Conservation (phyloP, 2,888 invertebrate genomes). For the Ophonus ardosiacus region DNA sequence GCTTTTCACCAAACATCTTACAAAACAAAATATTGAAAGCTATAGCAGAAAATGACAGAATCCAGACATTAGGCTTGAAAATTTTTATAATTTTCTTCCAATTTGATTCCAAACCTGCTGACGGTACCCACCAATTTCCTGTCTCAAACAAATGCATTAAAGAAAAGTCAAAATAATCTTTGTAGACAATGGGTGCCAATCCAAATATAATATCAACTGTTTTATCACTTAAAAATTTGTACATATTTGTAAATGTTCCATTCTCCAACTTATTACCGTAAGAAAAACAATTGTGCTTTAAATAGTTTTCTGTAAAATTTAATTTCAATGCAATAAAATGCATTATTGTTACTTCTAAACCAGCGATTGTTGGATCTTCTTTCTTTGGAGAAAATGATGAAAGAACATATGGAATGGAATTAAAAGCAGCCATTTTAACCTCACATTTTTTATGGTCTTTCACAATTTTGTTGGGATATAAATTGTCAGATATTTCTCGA, state of each 20-base stretch:
- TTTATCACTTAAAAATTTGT: too few species aligned
- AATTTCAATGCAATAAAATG: too few species aligned
- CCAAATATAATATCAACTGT: too few species aligned
- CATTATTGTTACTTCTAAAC: too few species aligned
- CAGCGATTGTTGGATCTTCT: conserved; percentile 6
- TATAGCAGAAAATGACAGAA: background rate
- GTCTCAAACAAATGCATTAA: conserved; percentile 1
- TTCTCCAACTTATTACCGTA: too few species aligned
- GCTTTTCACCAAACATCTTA: background rate
- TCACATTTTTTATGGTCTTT: too few species aligned
- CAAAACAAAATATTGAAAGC: background rate
- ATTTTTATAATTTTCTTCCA: conserved; percentile 15
- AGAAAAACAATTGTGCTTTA: too few species aligned
- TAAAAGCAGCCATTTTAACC: too few species aligned
- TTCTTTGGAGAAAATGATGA: too few species aligned
- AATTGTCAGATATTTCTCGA: too few species aligned
- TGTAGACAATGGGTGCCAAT: too few species aligned
- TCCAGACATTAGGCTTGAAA: conserved; percentile 2
- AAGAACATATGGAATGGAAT: conserved; percentile 66
- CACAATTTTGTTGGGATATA: too few species aligned
- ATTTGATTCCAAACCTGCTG: background rate
- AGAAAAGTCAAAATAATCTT: conserved; percentile 7
- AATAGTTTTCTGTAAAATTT: conserved; percentile 32
- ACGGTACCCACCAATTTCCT: conserved; percentile 20
- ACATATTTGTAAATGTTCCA: conserved; percentile 25